Conservation (phyloP, 2,113 vertebrate genomes). For the Eulacestoma nigropectus region DNA sequence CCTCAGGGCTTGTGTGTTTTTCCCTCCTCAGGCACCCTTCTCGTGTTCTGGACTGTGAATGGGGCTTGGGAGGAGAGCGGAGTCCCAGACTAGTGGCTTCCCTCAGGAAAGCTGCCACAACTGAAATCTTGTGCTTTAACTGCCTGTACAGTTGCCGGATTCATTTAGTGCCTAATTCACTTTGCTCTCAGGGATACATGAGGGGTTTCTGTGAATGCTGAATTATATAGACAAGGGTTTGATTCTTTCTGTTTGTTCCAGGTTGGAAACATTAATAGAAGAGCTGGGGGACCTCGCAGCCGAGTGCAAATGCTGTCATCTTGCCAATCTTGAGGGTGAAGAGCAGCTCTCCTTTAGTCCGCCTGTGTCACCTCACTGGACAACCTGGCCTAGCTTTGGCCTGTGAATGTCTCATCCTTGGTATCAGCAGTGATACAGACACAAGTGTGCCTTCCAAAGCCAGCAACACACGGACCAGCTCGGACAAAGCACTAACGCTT, state of each 20-base stretch:
- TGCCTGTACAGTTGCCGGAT: background rate
- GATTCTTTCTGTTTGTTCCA: slow-evolving; percentile 10
- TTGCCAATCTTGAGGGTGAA: background rate
- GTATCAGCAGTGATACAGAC: background rate
- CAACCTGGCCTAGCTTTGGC: background rate
- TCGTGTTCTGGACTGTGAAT: background rate
- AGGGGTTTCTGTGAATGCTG: background rate
- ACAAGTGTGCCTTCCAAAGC: accelerated
- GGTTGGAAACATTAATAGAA: background rate
- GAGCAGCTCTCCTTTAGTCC: background rate
- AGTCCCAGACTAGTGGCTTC: background rate
- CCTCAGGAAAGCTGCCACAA: background rate
- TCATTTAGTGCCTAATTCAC: background rate
- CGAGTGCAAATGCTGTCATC: background rate
- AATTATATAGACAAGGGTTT: background rate
- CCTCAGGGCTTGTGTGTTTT: background rate
- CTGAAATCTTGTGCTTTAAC: background rate
- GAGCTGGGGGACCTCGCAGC: background rate
- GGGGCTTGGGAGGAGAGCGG: background rate
- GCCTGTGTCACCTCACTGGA: background rate
- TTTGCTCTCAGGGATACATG: background rate
- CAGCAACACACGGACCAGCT: accelerated
- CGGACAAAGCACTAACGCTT: background rate
- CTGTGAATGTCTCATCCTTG: background rate
- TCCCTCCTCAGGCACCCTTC: background rate